These are phyloP conservation scores for Ctenicera cuprea DNA, from an alignment of 2,888 invertebrate genomes.

Conservation along the genomic window DNA sequence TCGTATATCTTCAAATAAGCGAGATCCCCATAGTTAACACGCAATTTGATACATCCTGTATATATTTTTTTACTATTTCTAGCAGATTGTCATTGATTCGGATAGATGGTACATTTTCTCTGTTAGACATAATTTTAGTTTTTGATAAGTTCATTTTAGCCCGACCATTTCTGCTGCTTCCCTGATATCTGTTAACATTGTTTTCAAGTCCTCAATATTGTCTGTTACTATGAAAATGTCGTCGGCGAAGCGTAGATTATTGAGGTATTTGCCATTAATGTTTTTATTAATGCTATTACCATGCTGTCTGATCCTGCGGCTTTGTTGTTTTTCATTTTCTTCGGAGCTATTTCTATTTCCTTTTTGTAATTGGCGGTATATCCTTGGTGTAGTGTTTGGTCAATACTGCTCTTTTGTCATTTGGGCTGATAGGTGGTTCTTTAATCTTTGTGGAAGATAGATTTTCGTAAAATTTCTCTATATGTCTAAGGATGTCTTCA, in stretches of 20 bases:
- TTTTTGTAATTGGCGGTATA: not conserved
- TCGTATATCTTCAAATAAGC: too few relatives aligned
- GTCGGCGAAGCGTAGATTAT: not conserved
- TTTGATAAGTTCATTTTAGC: constrained; percentile 7
- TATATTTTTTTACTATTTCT: constrained; percentile 15
- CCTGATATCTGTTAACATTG: not conserved
- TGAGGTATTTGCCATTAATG: constrained; percentile 8
- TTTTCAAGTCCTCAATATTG: constrained; percentile 2
- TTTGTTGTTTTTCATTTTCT: constrained; percentile 11
- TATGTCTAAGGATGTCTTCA: not conserved
- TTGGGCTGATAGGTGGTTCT: not conserved
- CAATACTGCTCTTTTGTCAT: constrained; percentile 7
- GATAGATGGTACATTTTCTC: constrained; percentile 16
- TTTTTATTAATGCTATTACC: constrained; percentile 15
- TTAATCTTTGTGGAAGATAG: not conserved
- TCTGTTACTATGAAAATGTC: not conserved
- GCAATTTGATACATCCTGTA: too few relatives aligned
- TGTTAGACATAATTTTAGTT: constrained; percentile 14
- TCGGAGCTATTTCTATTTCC: constrained; percentile 4
- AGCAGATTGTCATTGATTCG: constrained; percentile 4
- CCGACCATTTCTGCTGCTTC: not conserved
- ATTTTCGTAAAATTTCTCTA: constrained; percentile 9
- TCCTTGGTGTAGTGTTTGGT: constrained; percentile 11
- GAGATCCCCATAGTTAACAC: too few relatives aligned
- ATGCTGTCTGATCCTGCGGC: constrained; percentile 1